These are phyloP conservation scores for Tichodroma muraria DNA, from an alignment of 2,113 vertebrate species.

Conservation along the genomic window DNA sequence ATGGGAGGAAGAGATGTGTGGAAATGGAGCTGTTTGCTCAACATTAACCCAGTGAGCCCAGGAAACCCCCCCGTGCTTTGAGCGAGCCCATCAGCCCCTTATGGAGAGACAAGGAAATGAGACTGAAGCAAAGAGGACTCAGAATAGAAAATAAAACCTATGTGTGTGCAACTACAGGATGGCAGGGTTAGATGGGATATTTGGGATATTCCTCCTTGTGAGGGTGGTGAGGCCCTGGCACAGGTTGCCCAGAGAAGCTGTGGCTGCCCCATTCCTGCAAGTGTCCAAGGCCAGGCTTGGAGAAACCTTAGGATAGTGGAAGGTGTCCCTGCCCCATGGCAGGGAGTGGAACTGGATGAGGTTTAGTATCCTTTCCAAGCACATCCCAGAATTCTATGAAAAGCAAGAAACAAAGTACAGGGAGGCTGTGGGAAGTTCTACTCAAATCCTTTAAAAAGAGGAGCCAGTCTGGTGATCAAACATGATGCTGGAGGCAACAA, in stretches of 20 bases:
- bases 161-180: neutral
- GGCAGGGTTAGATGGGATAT: neutral
- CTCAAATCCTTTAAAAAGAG: neutral
- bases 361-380: neutral
- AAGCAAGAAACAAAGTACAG: neutral
- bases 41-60: neutral
- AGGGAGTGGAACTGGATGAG: neutral
- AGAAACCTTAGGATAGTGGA: neutral
- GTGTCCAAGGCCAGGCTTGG: neutral
- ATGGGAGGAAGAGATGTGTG: neutral
- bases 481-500: neutral
- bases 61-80: neutral
- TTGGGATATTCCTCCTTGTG: neutral
- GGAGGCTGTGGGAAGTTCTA: neutral
- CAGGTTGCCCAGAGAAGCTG: neutral
- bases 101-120: neutral
- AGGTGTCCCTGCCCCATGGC: neutral
- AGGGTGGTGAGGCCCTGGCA: neutral
- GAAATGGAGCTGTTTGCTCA: neutral
- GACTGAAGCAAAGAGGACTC: neutral
- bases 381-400: neutral
- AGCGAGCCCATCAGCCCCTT: neutral
- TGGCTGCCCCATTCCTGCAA: neutral
- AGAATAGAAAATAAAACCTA: neutral
- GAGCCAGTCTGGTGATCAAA: neutral